Evolutionary conservation across 2,113 vertebrate species (phyloP).

Genomic region (Sorex araneus): DNA sequence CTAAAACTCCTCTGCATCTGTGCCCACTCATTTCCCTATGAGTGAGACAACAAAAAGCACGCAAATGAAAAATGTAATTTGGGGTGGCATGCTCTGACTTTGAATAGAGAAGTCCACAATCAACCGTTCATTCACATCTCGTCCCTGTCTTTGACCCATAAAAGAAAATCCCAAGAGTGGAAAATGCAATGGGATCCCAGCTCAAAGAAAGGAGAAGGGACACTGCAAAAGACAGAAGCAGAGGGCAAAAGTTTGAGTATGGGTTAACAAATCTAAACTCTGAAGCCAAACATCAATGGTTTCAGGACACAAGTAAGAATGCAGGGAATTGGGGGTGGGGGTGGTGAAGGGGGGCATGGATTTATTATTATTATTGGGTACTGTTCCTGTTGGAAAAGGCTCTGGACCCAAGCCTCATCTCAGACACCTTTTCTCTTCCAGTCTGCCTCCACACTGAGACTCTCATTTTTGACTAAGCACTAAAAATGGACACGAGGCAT

Average conservation of each 20-base stretch:
- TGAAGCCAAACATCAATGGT: background rate
- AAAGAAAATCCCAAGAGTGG: constrained; percentile 60
- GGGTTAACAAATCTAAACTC: background rate
- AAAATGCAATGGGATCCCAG: constrained; percentile 41
- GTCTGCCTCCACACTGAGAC: background rate
- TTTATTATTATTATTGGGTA: no score
- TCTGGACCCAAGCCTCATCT: background rate
- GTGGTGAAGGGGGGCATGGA: background rate
- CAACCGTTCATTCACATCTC: constrained; percentile 3
- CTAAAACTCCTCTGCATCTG: background rate
- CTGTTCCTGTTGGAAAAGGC: constrained; percentile 45
- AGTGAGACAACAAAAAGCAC: background rate
- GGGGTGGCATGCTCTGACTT: background rate
- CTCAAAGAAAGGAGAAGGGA: constrained; percentile 57
- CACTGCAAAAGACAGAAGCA: constrained; percentile 2
- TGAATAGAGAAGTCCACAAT: constrained; percentile 45
- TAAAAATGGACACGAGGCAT: background rate
- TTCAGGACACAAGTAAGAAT: background rate
- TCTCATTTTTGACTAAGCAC: constrained; percentile 4
- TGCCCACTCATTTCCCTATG: background rate
- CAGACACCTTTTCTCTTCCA: background rate
- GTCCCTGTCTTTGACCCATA: constrained; percentile 1
- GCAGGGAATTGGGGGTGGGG: background rate
- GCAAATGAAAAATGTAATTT: constrained; percentile 18
- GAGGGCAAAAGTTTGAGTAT: constrained; percentile 40